Percentiles rank a stretch among this genome's conserved stretches.
Evolutionary conservation across 1,140 invertebrate species (phyloP).

Genomic region (Leptinotarsa texana): DNA sequence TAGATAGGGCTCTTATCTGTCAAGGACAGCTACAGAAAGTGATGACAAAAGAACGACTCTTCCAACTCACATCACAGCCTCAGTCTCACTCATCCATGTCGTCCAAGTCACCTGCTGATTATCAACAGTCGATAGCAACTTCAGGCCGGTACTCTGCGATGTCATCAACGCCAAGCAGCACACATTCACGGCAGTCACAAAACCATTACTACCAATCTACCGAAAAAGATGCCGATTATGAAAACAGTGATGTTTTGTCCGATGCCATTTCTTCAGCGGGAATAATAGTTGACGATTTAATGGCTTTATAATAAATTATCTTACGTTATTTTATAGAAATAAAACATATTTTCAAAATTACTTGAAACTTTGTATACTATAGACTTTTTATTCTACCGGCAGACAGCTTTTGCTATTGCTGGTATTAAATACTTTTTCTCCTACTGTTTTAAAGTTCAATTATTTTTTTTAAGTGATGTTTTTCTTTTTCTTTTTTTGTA

Average conservation of each 20-base stretch:
- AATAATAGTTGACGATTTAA: slow-evolving; percentile 14
- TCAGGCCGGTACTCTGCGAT: slow-evolving; percentile 16
- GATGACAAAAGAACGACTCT: slow-evolving; percentile 24
- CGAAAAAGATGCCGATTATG: slow-evolving; percentile 4
- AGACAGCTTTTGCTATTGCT: no score
- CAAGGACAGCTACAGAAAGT: slow-evolving; percentile 23
- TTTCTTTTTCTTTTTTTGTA: no score
- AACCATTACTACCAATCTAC: slow-evolving; percentile 19
- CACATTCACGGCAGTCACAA: slow-evolving; percentile 20
- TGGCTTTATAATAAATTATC: not conserved
- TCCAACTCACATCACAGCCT: slow-evolving; percentile 17
- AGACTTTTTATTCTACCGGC: slow-evolving; percentile 18
- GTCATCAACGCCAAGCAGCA: slow-evolving; percentile 19
- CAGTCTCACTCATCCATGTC: slow-evolving; percentile 7
- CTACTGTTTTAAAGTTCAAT: no score
- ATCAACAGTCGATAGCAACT: slow-evolving; percentile 13
- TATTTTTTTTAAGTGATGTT: no score
- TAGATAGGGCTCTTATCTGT: slow-evolving; percentile 25
- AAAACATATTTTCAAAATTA: slow-evolving; percentile 19
- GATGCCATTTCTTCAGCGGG: slow-evolving; percentile 15
- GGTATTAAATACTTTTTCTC: no score
- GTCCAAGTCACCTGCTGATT: slow-evolving; percentile 16
- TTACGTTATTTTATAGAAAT: slow-evolving; percentile 21
- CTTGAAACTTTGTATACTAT: slow-evolving; percentile 12
- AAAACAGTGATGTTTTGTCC: slow-evolving; percentile 18